Conservation (phyloP, 2,888 invertebrate species). For the Stegophylla sp. region DNA sequence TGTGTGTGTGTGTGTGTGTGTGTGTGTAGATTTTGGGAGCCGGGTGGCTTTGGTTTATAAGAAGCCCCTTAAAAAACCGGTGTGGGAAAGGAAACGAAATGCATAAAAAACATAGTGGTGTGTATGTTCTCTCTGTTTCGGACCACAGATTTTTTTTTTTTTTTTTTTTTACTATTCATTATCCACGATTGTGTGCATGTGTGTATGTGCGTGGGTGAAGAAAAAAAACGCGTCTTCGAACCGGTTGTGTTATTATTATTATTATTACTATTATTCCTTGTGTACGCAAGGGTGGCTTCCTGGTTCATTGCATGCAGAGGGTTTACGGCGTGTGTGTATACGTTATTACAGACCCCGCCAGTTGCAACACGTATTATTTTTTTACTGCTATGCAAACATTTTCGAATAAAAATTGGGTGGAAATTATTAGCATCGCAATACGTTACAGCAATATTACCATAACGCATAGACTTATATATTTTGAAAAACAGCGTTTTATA, state of each 20-base stretch:
- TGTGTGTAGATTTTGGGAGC: conserved; percentile 50
- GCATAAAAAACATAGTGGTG: conserved; percentile 51
- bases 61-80: conserved; percentile 59
- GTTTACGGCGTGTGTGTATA: conserved; percentile 24
- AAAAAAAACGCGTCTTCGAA: conserved; percentile 57
- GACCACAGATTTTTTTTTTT: conserved; percentile 58
- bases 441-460: neutral
- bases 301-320: conserved; percentile 58
- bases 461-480: no score
- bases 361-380: conserved; percentile 5
- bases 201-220: conserved; percentile 46
- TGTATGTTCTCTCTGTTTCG: conserved; percentile 50
- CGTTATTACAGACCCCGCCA: conserved; percentile 1
- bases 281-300: conserved; percentile 57
- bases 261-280: conserved; percentile 53
- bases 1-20: neutral
- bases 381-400: conserved; percentile 57
- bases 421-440: conserved; percentile 34
- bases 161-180: conserved; percentile 58
- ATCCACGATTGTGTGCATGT: conserved; percentile 54
- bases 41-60: conserved; percentile 59
- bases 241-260: conserved; percentile 58
- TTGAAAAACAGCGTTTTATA: no score
- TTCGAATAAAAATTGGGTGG: neutral
- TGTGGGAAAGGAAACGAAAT: conserved; percentile 59